Conservation (phyloP, 2,113 vertebrate species). For the Balaeniceps rex region DNA sequence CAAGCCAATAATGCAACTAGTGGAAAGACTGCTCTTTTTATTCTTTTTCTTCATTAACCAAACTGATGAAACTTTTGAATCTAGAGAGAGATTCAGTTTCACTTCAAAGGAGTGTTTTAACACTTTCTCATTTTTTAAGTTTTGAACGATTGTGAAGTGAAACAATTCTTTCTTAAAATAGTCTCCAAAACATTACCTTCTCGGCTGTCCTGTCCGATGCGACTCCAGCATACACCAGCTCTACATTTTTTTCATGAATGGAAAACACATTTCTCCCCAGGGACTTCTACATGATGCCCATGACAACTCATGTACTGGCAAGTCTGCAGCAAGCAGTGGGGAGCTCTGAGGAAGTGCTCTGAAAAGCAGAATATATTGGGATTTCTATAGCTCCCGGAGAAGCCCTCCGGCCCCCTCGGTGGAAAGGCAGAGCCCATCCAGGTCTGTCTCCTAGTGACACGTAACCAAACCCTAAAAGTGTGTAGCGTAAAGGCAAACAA, state of each 20-base stretch:
- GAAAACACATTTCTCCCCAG: background rate
- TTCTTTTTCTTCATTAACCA: background rate
- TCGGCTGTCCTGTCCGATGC: no score
- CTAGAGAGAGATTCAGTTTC: background rate
- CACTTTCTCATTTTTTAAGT: background rate
- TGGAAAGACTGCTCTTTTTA: background rate
- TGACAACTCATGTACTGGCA: background rate
- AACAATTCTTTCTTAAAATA: background rate
- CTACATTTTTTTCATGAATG: background rate
- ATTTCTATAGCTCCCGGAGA: background rate
- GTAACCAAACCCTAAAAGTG: background rate
- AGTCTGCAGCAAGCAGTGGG: background rate
- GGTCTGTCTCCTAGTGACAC: background rate
- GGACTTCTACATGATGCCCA: background rate
- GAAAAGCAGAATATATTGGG: background rate
- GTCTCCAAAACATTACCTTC: background rate
- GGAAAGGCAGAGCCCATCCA: background rate
- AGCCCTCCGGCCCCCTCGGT: fast-evolving
- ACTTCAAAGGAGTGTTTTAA: background rate
- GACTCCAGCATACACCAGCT: background rate
- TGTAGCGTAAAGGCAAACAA: background rate
- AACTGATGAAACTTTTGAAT: background rate
- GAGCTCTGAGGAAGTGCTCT: background rate
- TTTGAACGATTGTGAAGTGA: background rate
- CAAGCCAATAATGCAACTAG: background rate